Percentiles rank a stretch among this genome's conserved stretches.
phyloP scores from a whole-genome alignment of 2,888 invertebrate species.

The Megastigmus dorsalis region DNA sequence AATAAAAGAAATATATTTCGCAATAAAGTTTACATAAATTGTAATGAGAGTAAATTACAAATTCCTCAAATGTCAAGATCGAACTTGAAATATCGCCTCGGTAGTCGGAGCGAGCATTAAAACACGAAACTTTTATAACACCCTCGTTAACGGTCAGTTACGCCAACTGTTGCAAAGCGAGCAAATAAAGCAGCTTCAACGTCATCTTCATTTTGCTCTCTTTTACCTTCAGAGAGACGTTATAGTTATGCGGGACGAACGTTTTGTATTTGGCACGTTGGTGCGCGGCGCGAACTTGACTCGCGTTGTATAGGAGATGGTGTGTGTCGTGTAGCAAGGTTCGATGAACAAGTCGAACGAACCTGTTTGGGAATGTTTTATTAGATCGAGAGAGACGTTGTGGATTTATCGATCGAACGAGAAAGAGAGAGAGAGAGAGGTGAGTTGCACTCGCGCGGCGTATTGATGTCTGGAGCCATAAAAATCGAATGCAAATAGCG shows the following conservation, averaged over 20 bases:
- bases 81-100: no score
- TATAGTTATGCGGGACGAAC: not conserved
- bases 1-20: no score
- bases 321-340: not conserved
- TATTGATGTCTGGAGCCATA: no score
- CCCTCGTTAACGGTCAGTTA: not conserved
- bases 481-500: no score
- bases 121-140: not conserved
- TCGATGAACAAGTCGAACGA: constrained; percentile 38
- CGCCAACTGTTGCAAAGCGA: not conserved
- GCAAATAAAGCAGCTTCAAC: not conserved
- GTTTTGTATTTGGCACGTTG: constrained; percentile 2
- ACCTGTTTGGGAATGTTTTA: constrained; percentile 46
- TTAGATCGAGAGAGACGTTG: constrained; percentile 17
- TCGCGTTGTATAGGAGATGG: no score
- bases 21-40: no score
- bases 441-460: no score
- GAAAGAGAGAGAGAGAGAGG: no score
- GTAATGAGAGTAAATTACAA: no score
- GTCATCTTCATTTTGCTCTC: not conserved
- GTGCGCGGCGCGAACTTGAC: constrained; percentile 34
- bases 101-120: no score
- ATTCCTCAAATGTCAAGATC: no score
- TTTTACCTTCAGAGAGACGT: not conserved
- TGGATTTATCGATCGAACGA: constrained; percentile 35